A percentile compares a stretch with the other conserved stretches of the same genome.
phyloP scores from a whole-genome alignment of 2,888 invertebrate species.

The Melitaea athalia region DNA sequence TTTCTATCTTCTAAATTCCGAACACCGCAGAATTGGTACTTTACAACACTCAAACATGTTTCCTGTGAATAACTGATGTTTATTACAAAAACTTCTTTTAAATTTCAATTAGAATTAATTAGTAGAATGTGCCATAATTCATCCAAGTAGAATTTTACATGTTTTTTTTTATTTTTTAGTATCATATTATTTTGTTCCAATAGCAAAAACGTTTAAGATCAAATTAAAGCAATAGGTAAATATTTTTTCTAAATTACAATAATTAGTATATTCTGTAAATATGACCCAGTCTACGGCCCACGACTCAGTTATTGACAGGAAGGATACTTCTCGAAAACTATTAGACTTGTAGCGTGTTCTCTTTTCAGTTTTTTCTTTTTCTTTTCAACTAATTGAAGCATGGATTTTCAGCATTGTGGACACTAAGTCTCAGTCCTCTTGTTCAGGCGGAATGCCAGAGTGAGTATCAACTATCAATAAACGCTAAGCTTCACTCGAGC shows the following conservation, averaged over 20 bases:
- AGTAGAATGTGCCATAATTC: background rate
- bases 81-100: background rate
- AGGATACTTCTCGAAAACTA: constrained; percentile 23
- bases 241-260: background rate
- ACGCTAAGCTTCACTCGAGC: constrained; percentile 16
- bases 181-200: too few relatives aligned
- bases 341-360: constrained; percentile 37
- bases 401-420: constrained; percentile 82
- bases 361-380: constrained; percentile 57
- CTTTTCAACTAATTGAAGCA: constrained; percentile 77
- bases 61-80: constrained; percentile 77
- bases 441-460: constrained; percentile 81
- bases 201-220: too few relatives aligned
- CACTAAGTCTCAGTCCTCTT: constrained; percentile 76
- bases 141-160: too few relatives aligned
- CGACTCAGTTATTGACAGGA: constrained; percentile 76
- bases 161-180: too few relatives aligned
- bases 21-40: constrained; percentile 33
- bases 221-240: too few relatives aligned
- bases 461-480: constrained; percentile 58
- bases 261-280: constrained; percentile 30
- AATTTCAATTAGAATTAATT: background rate
- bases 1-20: constrained; percentile 43
- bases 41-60: constrained; percentile 40
- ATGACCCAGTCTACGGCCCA: constrained; percentile 63